Percentiles rank a stretch among this genome's conserved stretches.
Evolutionary conservation across 1,140 invertebrate species (phyloP).

Genomic region (Stegodyphus mimosarum): DNA sequence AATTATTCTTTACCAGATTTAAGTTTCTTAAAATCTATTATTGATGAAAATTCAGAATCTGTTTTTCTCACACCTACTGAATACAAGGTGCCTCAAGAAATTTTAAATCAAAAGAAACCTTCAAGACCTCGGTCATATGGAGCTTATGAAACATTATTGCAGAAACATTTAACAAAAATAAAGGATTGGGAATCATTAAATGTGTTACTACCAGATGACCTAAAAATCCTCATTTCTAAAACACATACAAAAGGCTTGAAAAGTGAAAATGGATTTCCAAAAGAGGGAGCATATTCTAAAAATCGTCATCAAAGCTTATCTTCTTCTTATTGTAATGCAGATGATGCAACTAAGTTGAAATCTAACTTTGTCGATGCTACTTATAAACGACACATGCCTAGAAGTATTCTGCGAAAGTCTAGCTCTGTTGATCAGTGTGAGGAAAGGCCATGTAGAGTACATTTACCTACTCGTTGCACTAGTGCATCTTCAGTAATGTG

Average conservation of each 20-base stretch:
- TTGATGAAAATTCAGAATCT: conserved; percentile 42
- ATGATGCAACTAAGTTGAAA: conserved; percentile 28
- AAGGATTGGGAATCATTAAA: conserved; percentile 92
- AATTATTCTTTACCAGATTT: conserved; percentile 91
- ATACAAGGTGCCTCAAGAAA: conserved; percentile 44
- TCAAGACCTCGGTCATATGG: conserved; percentile 83
- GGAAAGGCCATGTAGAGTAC: conserved; percentile 19
- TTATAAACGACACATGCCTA: conserved; percentile 34
- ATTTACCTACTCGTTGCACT: conserved; percentile 38
- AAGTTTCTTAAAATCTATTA: conserved; percentile 76
- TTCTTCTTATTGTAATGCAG: conserved; percentile 37
- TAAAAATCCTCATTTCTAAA: conserved; percentile 66
- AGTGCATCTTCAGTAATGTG: conserved; percentile 41
- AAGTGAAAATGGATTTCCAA: background rate
- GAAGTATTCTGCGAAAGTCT: conserved; percentile 51
- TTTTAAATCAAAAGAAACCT: conserved; percentile 39
- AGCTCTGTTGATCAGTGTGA: conserved; percentile 51
- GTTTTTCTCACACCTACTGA: conserved; percentile 50
- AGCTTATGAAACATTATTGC: conserved; percentile 82
- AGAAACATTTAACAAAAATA: conserved; percentile 81
- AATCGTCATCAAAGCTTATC: conserved; percentile 19
- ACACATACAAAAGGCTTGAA: conserved; percentile 28
- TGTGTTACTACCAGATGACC: conserved; percentile 84
- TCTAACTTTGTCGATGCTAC: conserved; percentile 11
- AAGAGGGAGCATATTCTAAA: background rate